A percentile compares a stretch with the other conserved stretches of the same genome.
Evolutionary conservation across 2,888 invertebrate species (phyloP).

Genomic region (Callyntrura guangdongensis): DNA sequence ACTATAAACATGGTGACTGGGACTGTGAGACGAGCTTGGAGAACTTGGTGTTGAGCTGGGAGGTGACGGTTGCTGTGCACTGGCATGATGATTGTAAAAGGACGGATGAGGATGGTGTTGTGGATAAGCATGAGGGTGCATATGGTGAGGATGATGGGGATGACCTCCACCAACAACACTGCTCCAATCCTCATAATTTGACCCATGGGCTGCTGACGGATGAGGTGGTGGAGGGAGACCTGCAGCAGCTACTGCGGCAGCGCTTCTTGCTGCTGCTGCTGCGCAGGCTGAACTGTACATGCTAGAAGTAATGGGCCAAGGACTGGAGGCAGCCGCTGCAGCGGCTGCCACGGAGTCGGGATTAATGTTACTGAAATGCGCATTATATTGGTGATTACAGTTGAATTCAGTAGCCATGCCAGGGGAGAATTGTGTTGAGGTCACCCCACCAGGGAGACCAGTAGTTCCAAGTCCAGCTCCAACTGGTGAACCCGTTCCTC

Average conservation of each 20-base stretch:
- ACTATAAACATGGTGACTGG: conserved; percentile 80
- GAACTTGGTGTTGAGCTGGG: conserved; percentile 84
- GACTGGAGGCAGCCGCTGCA: conserved; percentile 74
- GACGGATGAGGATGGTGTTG: conserved; percentile 79
- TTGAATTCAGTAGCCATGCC: conserved; percentile 83
- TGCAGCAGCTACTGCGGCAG: conserved; percentile 71
- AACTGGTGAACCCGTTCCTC: conserved; percentile 72
- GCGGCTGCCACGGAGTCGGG: conserved; percentile 81
- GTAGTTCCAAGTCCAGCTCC: conserved; percentile 74
- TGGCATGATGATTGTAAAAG: conserved; percentile 83
- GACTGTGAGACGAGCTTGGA: conserved; percentile 82
- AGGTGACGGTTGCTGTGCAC: conserved; percentile 82
- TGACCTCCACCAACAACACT: conserved; percentile 65
- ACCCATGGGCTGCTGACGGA: conserved; percentile 71
- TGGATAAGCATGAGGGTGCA: conserved; percentile 72
- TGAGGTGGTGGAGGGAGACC: conserved; percentile 70
- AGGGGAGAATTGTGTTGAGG: conserved; percentile 84
- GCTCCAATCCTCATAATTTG: conserved; percentile 80
- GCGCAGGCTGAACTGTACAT: conserved; percentile 83
- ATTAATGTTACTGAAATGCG: conserved; percentile 82
- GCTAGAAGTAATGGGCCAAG: conserved; percentile 79
- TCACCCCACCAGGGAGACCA: conserved; percentile 72
- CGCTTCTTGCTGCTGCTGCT: conserved; percentile 79
- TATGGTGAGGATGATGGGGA: conserved; percentile 79
- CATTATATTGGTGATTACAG: conserved; percentile 80